Percentiles rank a stretch among this genome's conserved stretches.
Evolutionary conservation across 2,797 vertebrate species (phyloP).

Genomic region (Zenarchopterus dispar): DNA sequence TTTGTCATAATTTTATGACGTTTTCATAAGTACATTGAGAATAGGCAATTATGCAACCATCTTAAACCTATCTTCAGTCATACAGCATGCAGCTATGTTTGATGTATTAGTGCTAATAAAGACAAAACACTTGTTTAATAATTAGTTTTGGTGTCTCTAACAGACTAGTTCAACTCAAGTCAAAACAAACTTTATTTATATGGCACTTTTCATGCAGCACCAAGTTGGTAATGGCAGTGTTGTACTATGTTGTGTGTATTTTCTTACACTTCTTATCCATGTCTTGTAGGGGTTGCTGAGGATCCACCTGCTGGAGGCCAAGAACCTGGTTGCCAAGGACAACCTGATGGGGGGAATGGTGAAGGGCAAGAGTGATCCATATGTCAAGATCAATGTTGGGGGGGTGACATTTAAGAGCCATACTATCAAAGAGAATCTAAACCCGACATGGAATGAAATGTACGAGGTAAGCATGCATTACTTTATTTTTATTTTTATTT

Average conservation of each 20-base stretch:
- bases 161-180: too few relatives aligned
- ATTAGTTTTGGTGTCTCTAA: too few relatives aligned
- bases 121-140: too few relatives aligned
- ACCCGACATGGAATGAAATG: conserved; percentile 94
- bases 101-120: neutral
- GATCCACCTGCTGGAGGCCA: conserved; percentile 90
- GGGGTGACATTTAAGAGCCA: conserved; percentile 85
- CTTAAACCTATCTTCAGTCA: neutral
- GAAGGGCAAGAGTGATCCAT: conserved; percentile 95
- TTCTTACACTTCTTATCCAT: conserved; percentile 25
- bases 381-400: conserved; percentile 89
- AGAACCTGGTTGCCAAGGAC: conserved; percentile 91
- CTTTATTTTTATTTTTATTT: neutral
- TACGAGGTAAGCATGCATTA: conserved; percentile 86
- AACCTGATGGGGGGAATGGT: conserved; percentile 90
- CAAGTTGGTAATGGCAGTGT: neutral
- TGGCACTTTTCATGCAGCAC: too few relatives aligned
- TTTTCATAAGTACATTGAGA: neutral
- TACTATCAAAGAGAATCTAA: conserved; percentile 91
- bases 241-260: neutral
- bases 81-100: neutral
- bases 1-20: too few relatives aligned
- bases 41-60: neutral
- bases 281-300: conserved; percentile 88
- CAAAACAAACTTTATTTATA: too few relatives aligned